These are phyloP conservation scores for Steatocranus sp. DNA, from an alignment of 2,797 vertebrate genomes.

Conservation along the genomic window DNA sequence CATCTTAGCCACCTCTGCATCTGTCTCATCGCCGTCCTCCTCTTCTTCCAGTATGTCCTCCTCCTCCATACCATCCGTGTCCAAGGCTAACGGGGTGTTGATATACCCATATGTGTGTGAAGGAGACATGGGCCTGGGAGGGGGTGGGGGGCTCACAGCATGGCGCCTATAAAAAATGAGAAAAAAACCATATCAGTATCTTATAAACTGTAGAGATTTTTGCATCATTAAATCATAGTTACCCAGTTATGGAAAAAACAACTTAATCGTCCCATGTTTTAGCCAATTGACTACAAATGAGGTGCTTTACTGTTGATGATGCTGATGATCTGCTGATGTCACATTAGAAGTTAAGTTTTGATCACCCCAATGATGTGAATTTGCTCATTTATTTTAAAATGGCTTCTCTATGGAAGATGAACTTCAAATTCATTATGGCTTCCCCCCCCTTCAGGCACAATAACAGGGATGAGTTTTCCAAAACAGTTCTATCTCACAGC, in stretches of 20 bases:
- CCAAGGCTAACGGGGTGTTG: constrained; percentile 89
- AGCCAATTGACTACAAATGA: background rate
- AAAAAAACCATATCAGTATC: background rate
- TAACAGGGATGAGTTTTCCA: background rate
- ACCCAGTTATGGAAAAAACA: background rate
- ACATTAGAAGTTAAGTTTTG: background rate
- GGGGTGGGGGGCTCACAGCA: constrained; percentile 87
- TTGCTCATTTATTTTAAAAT: background rate
- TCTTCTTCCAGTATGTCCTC: constrained; percentile 87
- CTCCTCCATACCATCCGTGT: constrained; percentile 91
- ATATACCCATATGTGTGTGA: constrained; percentile 97
- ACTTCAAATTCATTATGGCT: background rate
- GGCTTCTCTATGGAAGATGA: background rate
- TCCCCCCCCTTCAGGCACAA: background rate
- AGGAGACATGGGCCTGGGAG: constrained; percentile 88
- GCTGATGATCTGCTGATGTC: background rate
- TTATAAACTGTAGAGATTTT: background rate
- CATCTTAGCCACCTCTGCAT: constrained; percentile 90
- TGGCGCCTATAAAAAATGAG: constrained; percentile 76
- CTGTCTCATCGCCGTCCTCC: constrained; percentile 90
- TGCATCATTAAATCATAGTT: background rate
- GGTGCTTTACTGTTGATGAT: background rate
- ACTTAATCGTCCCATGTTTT: background rate
- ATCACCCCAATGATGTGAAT: background rate
- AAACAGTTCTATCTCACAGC: background rate